Evolutionary conservation across 2,888 invertebrate species (phyloP).

Genomic region (Sminthurides aquaticus): DNA sequence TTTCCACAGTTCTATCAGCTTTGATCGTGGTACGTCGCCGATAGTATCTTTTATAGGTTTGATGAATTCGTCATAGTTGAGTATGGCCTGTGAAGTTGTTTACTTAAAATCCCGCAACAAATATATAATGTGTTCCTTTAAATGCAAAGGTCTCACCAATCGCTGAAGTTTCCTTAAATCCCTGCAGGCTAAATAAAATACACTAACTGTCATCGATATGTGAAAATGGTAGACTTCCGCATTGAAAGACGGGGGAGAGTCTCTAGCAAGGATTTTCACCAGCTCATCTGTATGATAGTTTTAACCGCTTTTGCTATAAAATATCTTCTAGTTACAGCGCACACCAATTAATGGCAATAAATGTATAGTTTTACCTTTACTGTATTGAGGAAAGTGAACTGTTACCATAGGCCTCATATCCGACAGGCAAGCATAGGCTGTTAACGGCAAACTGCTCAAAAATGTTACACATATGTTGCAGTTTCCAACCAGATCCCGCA

Average conservation of each 20-base stretch:
- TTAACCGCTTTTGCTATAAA: not conserved
- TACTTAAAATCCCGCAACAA: no score
- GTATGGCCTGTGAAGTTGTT: constrained; percentile 32
- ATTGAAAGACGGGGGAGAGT: constrained; percentile 45
- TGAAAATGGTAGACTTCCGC: constrained; percentile 64
- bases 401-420: constrained; percentile 24
- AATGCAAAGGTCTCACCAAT: constrained; percentile 59
- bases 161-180: constrained; percentile 75
- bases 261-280: constrained; percentile 25
- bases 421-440: constrained; percentile 18
- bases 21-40: not conserved
- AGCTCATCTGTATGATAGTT: constrained; percentile 23
- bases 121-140: no score
- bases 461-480: constrained; percentile 27
- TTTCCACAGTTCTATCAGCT: constrained; percentile 30
- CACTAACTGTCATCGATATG: constrained; percentile 70
- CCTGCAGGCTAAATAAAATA: constrained; percentile 75
- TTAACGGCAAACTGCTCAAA: constrained; percentile 23
- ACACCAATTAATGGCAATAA: no score
- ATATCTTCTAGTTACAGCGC: not conserved
- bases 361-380: constrained; percentile 18
- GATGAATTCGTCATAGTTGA: constrained; percentile 18
- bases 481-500: constrained; percentile 25
- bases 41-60: not conserved
- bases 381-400: constrained; percentile 35